A percentile compares a stretch with the other conserved stretches of the same genome.
These are phyloP conservation scores for Brachyhypopomus gauderio DNA, from an alignment of 2,113 vertebrate species.

Conservation along the genomic window DNA sequence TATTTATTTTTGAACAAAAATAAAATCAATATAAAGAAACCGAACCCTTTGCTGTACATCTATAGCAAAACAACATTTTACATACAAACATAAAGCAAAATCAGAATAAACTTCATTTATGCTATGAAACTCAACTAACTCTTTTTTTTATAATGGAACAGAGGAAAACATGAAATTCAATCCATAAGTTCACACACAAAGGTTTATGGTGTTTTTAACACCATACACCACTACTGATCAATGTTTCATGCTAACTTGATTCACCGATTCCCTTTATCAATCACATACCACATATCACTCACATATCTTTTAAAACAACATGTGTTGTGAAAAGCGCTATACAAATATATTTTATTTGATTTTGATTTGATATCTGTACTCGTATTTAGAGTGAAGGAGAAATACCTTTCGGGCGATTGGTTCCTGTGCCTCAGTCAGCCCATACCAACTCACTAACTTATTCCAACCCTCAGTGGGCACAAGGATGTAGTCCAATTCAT, in stretches of 20 bases:
- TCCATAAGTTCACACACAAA: no score
- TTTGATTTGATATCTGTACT: background rate
- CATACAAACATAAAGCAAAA: no score
- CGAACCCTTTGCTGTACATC: no score
- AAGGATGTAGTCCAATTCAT: constrained; percentile 97
- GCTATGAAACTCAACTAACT: no score
- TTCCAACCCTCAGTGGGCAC: constrained; percentile 98
- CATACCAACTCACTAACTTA: constrained; percentile 98
- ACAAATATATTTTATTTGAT: no score
- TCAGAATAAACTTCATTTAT: no score
- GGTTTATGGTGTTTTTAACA: background rate
- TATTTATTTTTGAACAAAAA: no score
- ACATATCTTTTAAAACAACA: no score
- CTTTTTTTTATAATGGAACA: background rate
- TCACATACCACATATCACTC: background rate
- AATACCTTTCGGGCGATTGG: constrained; percentile 95
- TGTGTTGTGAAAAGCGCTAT: no score
- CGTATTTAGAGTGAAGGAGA: background rate
- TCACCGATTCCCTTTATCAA: background rate
- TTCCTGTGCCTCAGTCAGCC: constrained; percentile 87
- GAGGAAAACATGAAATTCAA: background rate
- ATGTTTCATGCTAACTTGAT: background rate
- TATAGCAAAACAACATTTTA: no score
- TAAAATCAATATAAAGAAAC: no score
- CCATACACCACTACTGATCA: background rate